These are phyloP conservation scores for Anolis sagrei DNA, from an alignment of 2,113 vertebrate genomes.

Conservation along the genomic window DNA sequence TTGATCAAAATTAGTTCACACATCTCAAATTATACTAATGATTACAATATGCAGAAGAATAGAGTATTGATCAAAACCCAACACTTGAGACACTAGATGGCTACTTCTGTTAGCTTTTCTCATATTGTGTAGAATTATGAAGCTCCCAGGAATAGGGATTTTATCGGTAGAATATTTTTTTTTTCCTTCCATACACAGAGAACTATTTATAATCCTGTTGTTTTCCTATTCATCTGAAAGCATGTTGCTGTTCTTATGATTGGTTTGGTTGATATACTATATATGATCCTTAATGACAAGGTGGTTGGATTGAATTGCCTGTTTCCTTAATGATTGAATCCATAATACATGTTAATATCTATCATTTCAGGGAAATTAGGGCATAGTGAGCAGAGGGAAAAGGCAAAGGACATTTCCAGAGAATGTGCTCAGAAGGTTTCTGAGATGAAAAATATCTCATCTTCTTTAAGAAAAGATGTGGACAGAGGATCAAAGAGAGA, in stretches of 20 bases:
- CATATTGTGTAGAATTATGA: not conserved
- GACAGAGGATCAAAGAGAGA: slow-evolving; percentile 83
- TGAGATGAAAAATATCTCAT: slow-evolving; percentile 78
- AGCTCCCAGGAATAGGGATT: not conserved
- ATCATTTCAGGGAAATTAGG: slow-evolving; percentile 78
- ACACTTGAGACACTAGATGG: too few species aligned
- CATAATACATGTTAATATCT: slow-evolving; percentile 27
- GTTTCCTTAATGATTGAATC: slow-evolving; percentile 11
- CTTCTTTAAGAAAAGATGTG: slow-evolving; percentile 78
- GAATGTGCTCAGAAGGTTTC: slow-evolving; percentile 87
- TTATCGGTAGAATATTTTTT: not conserved
- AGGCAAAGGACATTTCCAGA: slow-evolving; percentile 85
- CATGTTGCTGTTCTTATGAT: not conserved
- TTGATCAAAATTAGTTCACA: not conserved
- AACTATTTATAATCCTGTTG: not conserved
- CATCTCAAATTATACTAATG: not conserved
- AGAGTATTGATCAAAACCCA: not conserved
- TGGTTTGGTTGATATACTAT: not conserved
- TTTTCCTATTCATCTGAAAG: not conserved
- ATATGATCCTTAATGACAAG: too few species aligned
- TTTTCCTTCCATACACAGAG: not conserved
- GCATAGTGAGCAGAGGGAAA: slow-evolving; percentile 80
- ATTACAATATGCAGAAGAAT: not conserved
- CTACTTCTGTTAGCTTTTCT: too few species aligned
- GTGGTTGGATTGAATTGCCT: not conserved